Percentiles rank a stretch among this genome's conserved stretches.
Evolutionary conservation across 2,113 vertebrate species (phyloP).

Genomic region (Piprites chloris): DNA sequence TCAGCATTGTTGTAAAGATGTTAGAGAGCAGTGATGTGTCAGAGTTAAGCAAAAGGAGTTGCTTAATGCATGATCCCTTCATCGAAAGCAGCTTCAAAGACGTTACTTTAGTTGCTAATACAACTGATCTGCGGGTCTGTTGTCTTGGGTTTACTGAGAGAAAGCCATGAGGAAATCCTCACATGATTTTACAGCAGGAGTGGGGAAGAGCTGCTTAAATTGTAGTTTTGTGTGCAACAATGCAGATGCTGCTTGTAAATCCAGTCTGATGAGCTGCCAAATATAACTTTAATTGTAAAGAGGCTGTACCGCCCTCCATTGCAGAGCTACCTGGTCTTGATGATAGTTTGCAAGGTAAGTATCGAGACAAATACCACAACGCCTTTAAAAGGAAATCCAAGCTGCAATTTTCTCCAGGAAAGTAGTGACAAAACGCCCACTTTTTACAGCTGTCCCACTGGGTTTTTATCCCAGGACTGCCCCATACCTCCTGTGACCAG

Average conservation of each 20-base stretch:
- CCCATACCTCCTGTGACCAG: rapidly evolving
- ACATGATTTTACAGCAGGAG: neutral
- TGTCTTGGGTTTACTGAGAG: neutral
- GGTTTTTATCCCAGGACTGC: neutral
- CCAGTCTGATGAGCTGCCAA: neutral
- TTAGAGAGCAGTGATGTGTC: neutral
- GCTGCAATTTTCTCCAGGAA: neutral
- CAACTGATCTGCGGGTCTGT: rapidly evolving
- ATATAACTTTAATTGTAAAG: neutral
- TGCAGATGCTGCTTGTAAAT: neutral
- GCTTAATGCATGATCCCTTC: neutral
- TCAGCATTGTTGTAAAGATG: neutral
- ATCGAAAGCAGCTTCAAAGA: neutral
- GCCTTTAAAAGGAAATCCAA: neutral
- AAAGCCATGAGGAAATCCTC: neutral
- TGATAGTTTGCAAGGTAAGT: neutral
- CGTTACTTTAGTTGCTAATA: neutral
- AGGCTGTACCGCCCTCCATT: neutral
- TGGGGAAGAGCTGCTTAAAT: neutral
- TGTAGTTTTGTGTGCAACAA: neutral
- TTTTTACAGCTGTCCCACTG: neutral
- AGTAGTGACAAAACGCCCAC: neutral
- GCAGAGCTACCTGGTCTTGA: neutral
- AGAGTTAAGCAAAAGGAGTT: neutral
- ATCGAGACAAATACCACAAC: neutral